Evolutionary conservation across 2,113 vertebrate species (phyloP).

Genomic region (Anhinga rufa): DNA sequence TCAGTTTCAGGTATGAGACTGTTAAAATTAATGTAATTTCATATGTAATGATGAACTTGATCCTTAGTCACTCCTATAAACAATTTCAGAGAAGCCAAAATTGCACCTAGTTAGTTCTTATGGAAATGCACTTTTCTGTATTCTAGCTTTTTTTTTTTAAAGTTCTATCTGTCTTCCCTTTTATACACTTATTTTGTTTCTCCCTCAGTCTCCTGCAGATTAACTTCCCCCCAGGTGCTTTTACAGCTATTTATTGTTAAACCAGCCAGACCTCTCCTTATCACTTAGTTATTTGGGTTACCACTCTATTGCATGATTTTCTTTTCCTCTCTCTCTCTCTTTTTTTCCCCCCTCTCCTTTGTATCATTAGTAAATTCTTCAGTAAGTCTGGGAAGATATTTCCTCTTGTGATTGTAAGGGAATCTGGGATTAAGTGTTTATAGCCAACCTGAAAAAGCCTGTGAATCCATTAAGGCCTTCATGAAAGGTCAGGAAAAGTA

Average conservation of each 20-base stretch:
- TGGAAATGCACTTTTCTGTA: background rate
- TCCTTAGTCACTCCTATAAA: background rate
- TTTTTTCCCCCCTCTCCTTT: background rate
- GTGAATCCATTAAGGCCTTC: background rate
- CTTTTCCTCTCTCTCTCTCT: background rate
- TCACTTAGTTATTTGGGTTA: background rate
- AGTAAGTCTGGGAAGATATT: background rate
- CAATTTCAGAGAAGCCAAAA: background rate
- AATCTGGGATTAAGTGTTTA: background rate
- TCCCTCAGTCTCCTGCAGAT: background rate
- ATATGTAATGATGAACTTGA: background rate
- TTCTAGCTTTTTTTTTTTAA: background rate
- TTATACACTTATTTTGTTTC: background rate
- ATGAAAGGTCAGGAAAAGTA: constrained; percentile 3
- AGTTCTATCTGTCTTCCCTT: background rate
- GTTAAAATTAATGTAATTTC: background rate
- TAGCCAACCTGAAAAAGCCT: background rate
- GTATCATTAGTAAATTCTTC: background rate
- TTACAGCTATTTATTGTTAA: background rate
- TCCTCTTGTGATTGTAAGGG: background rate
- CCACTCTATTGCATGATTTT: background rate
- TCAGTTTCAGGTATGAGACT: background rate
- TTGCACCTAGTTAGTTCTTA: background rate
- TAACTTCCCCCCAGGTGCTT: background rate
- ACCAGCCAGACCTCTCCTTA: background rate